phyloP scores from a whole-genome alignment of 2,113 vertebrate species.

The Silurus asotus region DNA sequence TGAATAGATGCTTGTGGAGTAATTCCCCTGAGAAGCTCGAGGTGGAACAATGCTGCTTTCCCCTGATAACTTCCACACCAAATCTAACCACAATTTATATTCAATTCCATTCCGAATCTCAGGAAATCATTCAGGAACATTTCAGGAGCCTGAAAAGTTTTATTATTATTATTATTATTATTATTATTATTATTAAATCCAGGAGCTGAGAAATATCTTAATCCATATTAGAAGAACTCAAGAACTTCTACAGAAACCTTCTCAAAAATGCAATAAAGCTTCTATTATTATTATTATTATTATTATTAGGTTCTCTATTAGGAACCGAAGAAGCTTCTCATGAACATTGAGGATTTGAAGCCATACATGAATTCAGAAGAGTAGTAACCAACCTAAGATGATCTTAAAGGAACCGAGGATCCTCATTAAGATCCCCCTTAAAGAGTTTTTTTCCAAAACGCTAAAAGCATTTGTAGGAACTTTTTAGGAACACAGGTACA shows the following conservation, averaged over 20 bases:
- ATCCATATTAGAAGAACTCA: not conserved
- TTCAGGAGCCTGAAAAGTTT: not conserved
- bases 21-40: slow-evolving; percentile 29
- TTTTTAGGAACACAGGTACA: not conserved
- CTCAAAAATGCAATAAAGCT: not conserved
- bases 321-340: not conserved
- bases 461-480: not conserved
- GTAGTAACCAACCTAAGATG: not conserved
- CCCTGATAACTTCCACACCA: slow-evolving; percentile 30
- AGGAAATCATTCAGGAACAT: not conserved
- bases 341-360: not conserved
- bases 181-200: not conserved
- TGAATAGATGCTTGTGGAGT: slow-evolving; percentile 24
- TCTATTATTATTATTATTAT: no score
- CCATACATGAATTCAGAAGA: not conserved
- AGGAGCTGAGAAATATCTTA: not conserved
- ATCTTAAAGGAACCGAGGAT: no score
- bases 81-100: not conserved
- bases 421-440: not conserved
- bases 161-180: not conserved
- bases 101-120: not conserved
- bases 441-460: not conserved
- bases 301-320: no score
- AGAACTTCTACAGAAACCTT: not conserved
- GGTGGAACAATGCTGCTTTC: slow-evolving; percentile 33